Conservation (phyloP, 2,113 vertebrate genomes). For the Callionymus lyra region DNA sequence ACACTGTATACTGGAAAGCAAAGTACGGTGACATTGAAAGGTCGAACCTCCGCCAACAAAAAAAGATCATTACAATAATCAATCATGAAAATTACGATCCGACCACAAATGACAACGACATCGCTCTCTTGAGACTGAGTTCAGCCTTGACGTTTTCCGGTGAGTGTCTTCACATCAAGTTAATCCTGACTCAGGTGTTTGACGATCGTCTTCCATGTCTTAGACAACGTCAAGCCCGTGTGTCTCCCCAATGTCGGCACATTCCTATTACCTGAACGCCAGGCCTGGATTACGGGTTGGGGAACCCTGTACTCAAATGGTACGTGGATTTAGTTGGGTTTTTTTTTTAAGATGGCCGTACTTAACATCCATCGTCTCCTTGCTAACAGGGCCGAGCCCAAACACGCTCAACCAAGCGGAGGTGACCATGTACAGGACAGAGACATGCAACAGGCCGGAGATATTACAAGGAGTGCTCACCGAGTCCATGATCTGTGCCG, state of each 20-base stretch:
- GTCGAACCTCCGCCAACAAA: accelerated
- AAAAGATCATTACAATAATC: slow-evolving; percentile 36
- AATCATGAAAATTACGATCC: slow-evolving; percentile 32
- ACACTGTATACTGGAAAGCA: slow-evolving; percentile 44
- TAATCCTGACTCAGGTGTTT: too few relatives aligned
- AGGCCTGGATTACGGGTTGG: slow-evolving; percentile 62
- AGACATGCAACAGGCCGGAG: slow-evolving; percentile 53
- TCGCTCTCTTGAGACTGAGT: slow-evolving; percentile 59
- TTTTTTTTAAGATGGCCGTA: neutral
- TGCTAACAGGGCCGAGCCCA: slow-evolving; percentile 60
- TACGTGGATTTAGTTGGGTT: slow-evolving; percentile 8
- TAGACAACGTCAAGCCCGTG: slow-evolving; percentile 49
- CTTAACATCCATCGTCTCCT: neutral
- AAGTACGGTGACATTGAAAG: slow-evolving; percentile 39
- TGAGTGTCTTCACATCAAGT: slow-evolving; percentile 21
- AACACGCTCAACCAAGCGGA: slow-evolving; percentile 61
- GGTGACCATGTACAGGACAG: slow-evolving; percentile 67
- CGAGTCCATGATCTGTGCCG: slow-evolving; percentile 83
- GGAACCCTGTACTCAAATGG: slow-evolving; percentile 27
- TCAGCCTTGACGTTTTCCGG: slow-evolving; percentile 35
- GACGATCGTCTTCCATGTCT: neutral
- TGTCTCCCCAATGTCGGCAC: slow-evolving; percentile 58
- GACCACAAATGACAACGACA: slow-evolving; percentile 34
- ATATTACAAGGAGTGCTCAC: slow-evolving; percentile 66
- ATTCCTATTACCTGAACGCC: slow-evolving; percentile 12